Conservation (phyloP, 2,888 invertebrate species). For the Tachystola acroxantha region DNA sequence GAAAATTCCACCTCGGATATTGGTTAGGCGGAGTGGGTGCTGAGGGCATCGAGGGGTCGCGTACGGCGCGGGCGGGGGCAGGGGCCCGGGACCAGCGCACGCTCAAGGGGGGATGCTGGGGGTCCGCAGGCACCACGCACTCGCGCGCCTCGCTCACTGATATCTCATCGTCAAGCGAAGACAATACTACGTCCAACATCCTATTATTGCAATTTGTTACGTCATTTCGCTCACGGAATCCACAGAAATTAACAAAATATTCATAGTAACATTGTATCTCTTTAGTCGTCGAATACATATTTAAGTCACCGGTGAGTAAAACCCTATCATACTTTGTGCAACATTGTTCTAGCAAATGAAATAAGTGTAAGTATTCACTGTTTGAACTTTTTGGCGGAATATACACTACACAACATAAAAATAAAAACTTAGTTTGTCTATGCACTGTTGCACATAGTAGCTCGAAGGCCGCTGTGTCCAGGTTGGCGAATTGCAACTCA, state of each 20-base stretch:
- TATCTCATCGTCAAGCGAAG: slow-evolving; percentile 2
- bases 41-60: not conserved
- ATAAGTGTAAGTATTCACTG: slow-evolving; percentile 2
- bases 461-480: not conserved
- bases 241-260: slow-evolving; percentile 17
- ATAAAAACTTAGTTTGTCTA: not conserved
- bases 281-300: slow-evolving; percentile 10
- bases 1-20: slow-evolving; percentile 14
- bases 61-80: too few relatives aligned
- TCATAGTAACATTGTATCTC: slow-evolving; percentile 13
- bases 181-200: slow-evolving; percentile 2
- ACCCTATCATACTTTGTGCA: slow-evolving; percentile 4
- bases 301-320: slow-evolving; percentile 12
- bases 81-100: not conserved
- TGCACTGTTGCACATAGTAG: not conserved
- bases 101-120: slow-evolving; percentile 12
- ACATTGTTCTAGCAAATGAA: slow-evolving; percentile 1
- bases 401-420: not conserved
- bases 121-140: slow-evolving; percentile 8
- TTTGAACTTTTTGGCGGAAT: slow-evolving; percentile 1
- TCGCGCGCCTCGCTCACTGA: slow-evolving; percentile 7
- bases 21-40: too few relatives aligned
- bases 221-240: slow-evolving; percentile 14
- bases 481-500: too few relatives aligned
- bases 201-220: slow-evolving; percentile 12